Evolutionary conservation across 2,113 vertebrate species (phyloP).

Genomic region (Sapayoa aenigma): DNA sequence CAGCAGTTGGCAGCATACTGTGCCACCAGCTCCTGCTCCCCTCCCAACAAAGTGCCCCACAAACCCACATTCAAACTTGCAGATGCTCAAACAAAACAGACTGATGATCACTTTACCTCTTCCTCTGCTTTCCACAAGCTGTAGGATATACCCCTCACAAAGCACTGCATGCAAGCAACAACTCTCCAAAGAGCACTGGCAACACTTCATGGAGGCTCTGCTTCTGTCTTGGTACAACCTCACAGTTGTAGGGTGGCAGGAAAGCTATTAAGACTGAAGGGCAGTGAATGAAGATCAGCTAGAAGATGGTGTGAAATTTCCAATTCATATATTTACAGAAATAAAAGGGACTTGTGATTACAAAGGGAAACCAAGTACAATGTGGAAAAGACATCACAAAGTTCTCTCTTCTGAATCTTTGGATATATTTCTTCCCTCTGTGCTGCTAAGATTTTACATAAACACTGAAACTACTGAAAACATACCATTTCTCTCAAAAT

Average conservation of each 20-base stretch:
- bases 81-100: neutral
- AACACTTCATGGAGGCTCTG: neutral
- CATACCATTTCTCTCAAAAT: neutral
- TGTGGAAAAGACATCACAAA: fast-evolving
- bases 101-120: neutral
- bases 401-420: neutral
- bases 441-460: neutral
- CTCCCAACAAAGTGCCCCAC: fast-evolving
- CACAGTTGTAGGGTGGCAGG: neutral
- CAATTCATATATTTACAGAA: neutral
- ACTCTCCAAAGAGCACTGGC: neutral
- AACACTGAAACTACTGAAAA: neutral
- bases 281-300: neutral
- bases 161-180: neutral
- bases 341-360: neutral
- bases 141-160: neutral
- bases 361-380: neutral
- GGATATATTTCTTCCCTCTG: neutral
- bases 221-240: neutral
- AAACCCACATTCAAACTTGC: fast-evolving
- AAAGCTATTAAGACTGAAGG: neutral
- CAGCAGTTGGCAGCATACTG: neutral
- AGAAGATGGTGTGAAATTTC: neutral
- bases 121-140: neutral
- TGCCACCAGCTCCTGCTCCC: neutral